Percentiles rank a stretch among this genome's conserved stretches.
These are phyloP conservation scores for Botia almorhae DNA, from an alignment of 2,797 vertebrate genomes.

Conservation along the genomic window DNA sequence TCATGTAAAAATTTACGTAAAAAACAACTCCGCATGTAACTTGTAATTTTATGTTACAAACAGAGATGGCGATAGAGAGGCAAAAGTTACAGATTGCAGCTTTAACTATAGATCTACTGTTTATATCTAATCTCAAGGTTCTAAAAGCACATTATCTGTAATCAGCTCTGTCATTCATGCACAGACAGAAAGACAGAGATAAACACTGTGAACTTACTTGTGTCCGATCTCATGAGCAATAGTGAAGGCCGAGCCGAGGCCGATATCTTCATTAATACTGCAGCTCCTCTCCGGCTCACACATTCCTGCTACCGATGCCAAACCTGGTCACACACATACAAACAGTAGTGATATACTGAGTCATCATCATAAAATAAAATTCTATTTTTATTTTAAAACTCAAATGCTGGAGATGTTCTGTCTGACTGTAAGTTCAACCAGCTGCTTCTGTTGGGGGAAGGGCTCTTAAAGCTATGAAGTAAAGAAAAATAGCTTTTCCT, in stretches of 20 bases:
- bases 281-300: slow-evolving; percentile 98
- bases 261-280: slow-evolving; percentile 99
- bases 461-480: slow-evolving; percentile 15
- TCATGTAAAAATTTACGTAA: neutral
- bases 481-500: slow-evolving; percentile 38
- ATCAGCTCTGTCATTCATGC: neutral
- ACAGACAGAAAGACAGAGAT: neutral
- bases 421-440: slow-evolving; percentile 24
- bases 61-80: too few relatives aligned
- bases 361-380: slow-evolving; percentile 81
- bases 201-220: slow-evolving; percentile 87
- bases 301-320: slow-evolving; percentile 99
- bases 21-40: too few relatives aligned
- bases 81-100: too few relatives aligned
- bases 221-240: slow-evolving; percentile 99
- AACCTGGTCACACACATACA: slow-evolving; percentile 79
- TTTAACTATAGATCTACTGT: too few relatives aligned
- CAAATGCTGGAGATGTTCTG: slow-evolving; percentile 2
- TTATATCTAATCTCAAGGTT: neutral
- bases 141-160: neutral
- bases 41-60: too few relatives aligned
- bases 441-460: slow-evolving; percentile 34
- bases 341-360: slow-evolving; percentile 79
- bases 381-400: slow-evolving; percentile 62
- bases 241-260: slow-evolving; percentile 97